Evolutionary conservation across 2,797 vertebrate genomes (phyloP).

Genomic region (Morelia viridis): DNA sequence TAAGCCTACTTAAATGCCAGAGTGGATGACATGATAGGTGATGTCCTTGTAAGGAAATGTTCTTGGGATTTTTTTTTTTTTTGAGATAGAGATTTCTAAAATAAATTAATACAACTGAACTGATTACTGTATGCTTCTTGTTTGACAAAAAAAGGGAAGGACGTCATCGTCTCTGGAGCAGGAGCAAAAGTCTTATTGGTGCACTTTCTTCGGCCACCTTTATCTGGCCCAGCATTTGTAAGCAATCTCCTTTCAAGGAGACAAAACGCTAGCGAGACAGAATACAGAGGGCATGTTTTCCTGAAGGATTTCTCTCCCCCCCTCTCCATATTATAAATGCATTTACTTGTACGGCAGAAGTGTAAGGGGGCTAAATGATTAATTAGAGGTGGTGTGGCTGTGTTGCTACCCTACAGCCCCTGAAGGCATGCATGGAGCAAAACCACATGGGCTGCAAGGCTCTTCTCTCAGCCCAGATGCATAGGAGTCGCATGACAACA

Average conservation of each 20-base stretch:
- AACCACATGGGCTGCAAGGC: constrained; percentile 5
- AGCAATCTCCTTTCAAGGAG: not conserved
- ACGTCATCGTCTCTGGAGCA: not conserved
- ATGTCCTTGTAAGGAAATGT: not conserved
- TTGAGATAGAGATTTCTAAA: not conserved
- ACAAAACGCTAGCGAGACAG: not conserved
- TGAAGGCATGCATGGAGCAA: not conserved
- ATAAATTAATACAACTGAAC: not conserved
- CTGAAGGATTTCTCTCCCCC: not conserved
- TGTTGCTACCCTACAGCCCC: not conserved
- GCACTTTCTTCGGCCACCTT: not conserved
- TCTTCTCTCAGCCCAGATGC: constrained; percentile 23
- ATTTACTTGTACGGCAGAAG: not conserved
- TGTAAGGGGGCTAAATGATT: not conserved
- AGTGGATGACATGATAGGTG: not conserved
- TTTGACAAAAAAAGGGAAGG: not conserved
- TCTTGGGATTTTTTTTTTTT: not conserved
- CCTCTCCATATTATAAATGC: not conserved
- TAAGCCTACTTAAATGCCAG: not conserved
- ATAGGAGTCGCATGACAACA: constrained; percentile 19
- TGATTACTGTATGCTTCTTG: not conserved
- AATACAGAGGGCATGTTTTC: not conserved
- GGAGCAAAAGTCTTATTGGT: not conserved
- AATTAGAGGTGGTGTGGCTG: not conserved
- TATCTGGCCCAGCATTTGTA: not conserved